Evolutionary conservation across 2,888 invertebrate species (phyloP).

Genomic region (Carabus problematicus): DNA sequence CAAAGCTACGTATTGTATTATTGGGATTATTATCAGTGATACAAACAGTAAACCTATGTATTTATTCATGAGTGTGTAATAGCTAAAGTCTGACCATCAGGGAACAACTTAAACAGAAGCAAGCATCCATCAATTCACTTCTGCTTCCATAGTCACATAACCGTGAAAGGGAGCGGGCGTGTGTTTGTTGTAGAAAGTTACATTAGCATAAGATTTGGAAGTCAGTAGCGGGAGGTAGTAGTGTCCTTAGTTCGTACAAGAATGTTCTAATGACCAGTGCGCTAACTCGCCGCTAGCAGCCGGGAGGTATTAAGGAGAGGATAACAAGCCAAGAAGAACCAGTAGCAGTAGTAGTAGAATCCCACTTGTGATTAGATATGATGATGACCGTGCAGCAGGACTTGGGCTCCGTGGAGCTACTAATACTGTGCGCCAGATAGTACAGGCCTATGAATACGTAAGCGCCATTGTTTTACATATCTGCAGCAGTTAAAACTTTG

Average conservation of each 20-base stretch:
- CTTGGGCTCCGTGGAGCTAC: conserved; percentile 25
- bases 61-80: no score
- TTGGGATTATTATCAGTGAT: no score
- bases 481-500: conserved; percentile 37
- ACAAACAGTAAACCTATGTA: no score
- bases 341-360: conserved; percentile 7
- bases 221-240: neutral
- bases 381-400: conserved; percentile 11
- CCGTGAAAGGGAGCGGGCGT: neutral
- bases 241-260: neutral
- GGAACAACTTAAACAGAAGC: no score
- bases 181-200: conserved; percentile 1
- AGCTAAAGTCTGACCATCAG: no score
- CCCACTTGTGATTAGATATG: conserved; percentile 33
- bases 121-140: no score
- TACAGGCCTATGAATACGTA: conserved; percentile 35
- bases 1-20: no score
- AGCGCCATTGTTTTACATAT: conserved; percentile 41
- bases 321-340: neutral
- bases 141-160: no score
- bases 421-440: conserved; percentile 29
- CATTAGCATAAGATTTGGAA: conserved; percentile 25
- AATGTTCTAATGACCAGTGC: no score
- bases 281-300: no score
- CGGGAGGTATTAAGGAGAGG: no score